phyloP scores from a whole-genome alignment of 2,888 invertebrate species.

The Orchesella flavescens region DNA sequence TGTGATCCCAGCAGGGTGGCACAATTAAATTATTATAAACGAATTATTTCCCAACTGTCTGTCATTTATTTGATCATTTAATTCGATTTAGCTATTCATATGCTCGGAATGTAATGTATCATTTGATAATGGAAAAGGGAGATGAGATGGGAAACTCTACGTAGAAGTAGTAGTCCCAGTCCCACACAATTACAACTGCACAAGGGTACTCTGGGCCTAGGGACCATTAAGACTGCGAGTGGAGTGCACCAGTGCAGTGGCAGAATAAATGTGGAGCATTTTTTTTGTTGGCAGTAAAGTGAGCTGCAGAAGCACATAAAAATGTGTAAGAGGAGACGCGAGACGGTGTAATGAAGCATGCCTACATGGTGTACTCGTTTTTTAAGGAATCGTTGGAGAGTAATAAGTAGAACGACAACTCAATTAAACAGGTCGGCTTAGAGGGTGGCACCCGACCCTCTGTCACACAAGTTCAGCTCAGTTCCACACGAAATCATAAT shows the following conservation, averaged over 20 bases:
- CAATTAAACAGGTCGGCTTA: slow-evolving; percentile 63
- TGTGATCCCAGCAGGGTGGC: slow-evolving; percentile 59
- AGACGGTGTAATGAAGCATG: slow-evolving; percentile 17
- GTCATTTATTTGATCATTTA: slow-evolving; percentile 65
- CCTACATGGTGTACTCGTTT: slow-evolving; percentile 32
- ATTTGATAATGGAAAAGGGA: slow-evolving; percentile 10
- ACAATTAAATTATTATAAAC: slow-evolving; percentile 66
- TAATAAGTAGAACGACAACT: slow-evolving; percentile 62
- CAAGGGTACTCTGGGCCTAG: not conserved
- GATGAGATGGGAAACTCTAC: not conserved
- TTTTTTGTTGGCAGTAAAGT: slow-evolving; percentile 19
- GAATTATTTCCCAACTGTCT: slow-evolving; percentile 68
- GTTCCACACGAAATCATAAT: slow-evolving; percentile 24
- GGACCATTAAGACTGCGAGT: no score
- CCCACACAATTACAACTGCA: not conserved
- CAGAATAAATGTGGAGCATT: not conserved
- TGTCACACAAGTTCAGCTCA: not conserved
- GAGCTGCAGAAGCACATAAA: slow-evolving; percentile 15
- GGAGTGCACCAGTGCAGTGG: no score
- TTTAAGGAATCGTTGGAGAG: slow-evolving; percentile 55
- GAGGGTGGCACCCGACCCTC: slow-evolving; percentile 61
- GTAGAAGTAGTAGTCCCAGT: not conserved
- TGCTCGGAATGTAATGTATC: slow-evolving; percentile 45
- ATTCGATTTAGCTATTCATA: slow-evolving; percentile 56
- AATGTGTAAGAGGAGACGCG: not conserved